A percentile compares a stretch with the other conserved stretches of the same genome.
phyloP scores from a whole-genome alignment of 2,113 vertebrate genomes.

The Tyrannus savana region DNA sequence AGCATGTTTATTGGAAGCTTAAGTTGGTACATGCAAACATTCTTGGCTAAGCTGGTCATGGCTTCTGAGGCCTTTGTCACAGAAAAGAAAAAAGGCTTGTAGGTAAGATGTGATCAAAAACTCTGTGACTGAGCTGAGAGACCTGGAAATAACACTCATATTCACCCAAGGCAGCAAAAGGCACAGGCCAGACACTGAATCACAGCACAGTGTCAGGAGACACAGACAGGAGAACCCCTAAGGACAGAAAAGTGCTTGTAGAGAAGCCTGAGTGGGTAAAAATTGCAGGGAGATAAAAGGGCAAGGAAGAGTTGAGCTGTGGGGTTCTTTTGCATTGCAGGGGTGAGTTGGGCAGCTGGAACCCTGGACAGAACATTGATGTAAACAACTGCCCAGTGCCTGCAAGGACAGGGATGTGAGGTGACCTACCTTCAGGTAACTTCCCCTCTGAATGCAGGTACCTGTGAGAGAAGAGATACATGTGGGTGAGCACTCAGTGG shows the following conservation, averaged over 20 bases:
- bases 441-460: conserved; percentile 55
- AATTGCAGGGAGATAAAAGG: not conserved
- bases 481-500: not conserved
- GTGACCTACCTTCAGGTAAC: conserved; percentile 74
- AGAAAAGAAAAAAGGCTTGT: not conserved
- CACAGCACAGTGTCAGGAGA: not conserved
- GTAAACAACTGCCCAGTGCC: not conserved
- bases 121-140: not conserved
- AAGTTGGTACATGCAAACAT: not conserved
- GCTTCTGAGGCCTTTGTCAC: not conserved
- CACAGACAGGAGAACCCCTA: not conserved
- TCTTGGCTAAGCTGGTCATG: not conserved
- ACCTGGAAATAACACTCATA: not conserved
- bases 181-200: not conserved
- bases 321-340: not conserved
- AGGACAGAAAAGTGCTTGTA: not conserved
- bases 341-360: not conserved
- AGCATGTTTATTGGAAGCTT: not conserved
- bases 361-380: not conserved
- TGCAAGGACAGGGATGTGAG: not conserved
- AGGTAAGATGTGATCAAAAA: not conserved
- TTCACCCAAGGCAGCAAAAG: not conserved
- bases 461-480: conserved; percentile 52
- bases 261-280: not conserved
- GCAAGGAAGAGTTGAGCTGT: not conserved